Evolutionary conservation across 2,888 invertebrate genomes (phyloP), one percentile per base, ranked within the genome.

Genomic region (Atethmia centrago): DNA sequence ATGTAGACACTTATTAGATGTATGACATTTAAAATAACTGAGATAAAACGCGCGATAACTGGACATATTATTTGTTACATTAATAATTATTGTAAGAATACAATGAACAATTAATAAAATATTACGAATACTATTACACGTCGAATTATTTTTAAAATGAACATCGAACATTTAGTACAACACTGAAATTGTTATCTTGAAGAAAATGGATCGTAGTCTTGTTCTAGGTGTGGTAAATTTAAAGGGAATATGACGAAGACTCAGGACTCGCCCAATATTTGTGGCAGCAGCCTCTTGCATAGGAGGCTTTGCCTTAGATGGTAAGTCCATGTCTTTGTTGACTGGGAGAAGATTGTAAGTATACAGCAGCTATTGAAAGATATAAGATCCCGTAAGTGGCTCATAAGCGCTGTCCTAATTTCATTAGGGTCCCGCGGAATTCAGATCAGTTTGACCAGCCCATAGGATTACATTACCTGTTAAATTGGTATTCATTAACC

Each of bases 161-260:
- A 90, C 89, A 90, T 66, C 83, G 72, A 91, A 86, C 87, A 89
- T 84, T 87, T 82, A 78, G 83, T 53, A 82, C 85, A 78, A 84
- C 79, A 74, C 69, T 76, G 31, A 76, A 56, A 72, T 62, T 49
- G 53, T 12, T 47, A 63, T 58, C 64, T 77, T 85, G 83, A 68
- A 78, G 73, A 86, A 85, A 85, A 86, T 87, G 89, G 85, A 80
- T 71, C 59, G 69, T 56, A 21, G 7, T 12, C 21, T 49, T 45
- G 31, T 47, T 31, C 40, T 66, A 28, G 53, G 7, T 64, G 56
- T 62, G 36, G 31, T 53, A 64, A 56, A 69, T 40, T 55, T 75
- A 65, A 56, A 25, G 62, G 31, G 62, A 65, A 64, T 59, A 9
- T 14, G n/a, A 16, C n/a, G 36, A 19, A 21, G 62, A 25, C 45